Evolutionary conservation across 2,797 vertebrate genomes (phyloP), one percentile per base, ranked within the genome.

Genomic region (Rhyacichthys aspro): DNA sequence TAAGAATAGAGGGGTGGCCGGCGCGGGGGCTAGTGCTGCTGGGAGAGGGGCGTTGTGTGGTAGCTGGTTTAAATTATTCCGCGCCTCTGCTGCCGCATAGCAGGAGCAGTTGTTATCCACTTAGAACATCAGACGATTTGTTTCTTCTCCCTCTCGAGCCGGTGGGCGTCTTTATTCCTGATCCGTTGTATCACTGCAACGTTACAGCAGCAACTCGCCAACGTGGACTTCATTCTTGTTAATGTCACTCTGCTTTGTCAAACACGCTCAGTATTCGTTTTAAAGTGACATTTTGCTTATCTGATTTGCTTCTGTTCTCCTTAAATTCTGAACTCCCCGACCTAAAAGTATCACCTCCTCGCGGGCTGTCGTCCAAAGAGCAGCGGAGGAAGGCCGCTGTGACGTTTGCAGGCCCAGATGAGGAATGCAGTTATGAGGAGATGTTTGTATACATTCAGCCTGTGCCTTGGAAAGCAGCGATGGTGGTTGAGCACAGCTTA

Each of bases 401-500:
- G 88, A 86, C 81, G 81, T 86, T 85, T 34, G 85, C 81, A 85
- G 88, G 85, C 82, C 86, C 82, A 85, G 89, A 86, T 86, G 87
- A 91, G 89, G 90, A 91, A 91, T 89, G 87, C 81, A 77, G 90
- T 89, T 92, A 87, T 88, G 90, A 89, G 86, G 82, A 88, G 88
- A 86, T 91, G 90, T 92, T 93, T 93, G 89, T 92, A 93, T 93
- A 93, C 92, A 92, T 92, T 86, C 86, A 77, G 84, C 81, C 79
- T 84, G 82, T 81, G 85, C 87, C 83, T 90, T 85, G 83, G 85
- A 89, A 79, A 83, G 86, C 74, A 69, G 82, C 74, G 72, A 72
- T 76, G 88, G 85, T 52, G 89, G 89, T 86, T 80, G 88, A 89
- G 89, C 88, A 83, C 88, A 84, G 89, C 91, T 92, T 91, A 89